Conservation (phyloP, 2,888 invertebrate genomes). For the Eupithecia vulgata region DNA sequence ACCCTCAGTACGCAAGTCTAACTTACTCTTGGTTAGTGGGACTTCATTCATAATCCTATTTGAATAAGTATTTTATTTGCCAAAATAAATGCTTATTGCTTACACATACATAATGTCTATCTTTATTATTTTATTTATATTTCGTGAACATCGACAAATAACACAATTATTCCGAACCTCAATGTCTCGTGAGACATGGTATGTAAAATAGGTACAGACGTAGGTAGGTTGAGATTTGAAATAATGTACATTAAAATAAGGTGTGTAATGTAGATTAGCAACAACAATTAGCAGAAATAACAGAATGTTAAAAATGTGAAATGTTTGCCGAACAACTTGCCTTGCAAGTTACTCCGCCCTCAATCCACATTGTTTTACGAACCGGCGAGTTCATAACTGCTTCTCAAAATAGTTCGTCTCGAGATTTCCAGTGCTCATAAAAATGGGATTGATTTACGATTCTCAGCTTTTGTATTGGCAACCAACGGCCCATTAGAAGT, state of each 20-base stretch:
- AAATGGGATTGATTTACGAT: constrained; percentile 72
- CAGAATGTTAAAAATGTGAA: too few relatives aligned
- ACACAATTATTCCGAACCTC: neutral
- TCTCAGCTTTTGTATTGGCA: constrained; percentile 67
- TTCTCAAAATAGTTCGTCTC: constrained; percentile 65
- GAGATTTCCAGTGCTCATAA: constrained; percentile 68
- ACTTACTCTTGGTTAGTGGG: neutral
- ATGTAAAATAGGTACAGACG: too few relatives aligned
- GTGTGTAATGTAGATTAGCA: neutral
- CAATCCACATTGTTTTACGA: constrained; percentile 65
- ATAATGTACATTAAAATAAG: too few relatives aligned
- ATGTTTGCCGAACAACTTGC: neutral
- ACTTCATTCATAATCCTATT: constrained; percentile 8
- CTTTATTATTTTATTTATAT: neutral
- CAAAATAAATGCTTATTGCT: neutral
- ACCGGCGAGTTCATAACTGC: constrained; percentile 68
- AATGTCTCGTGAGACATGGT: too few relatives aligned
- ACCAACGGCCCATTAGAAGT: constrained; percentile 57
- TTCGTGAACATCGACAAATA: neutral
- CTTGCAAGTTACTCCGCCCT: constrained; percentile 45
- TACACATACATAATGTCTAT: neutral
- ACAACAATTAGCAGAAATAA: too few relatives aligned
- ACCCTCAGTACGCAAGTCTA: neutral
- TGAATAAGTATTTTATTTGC: constrained; percentile 2
- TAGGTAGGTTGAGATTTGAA: too few relatives aligned